These are phyloP conservation scores for Rhopilema esculentum DNA, from an alignment of 30 jellyfish, hydroid and myxozoan species.

Conservation along the genomic window DNA sequence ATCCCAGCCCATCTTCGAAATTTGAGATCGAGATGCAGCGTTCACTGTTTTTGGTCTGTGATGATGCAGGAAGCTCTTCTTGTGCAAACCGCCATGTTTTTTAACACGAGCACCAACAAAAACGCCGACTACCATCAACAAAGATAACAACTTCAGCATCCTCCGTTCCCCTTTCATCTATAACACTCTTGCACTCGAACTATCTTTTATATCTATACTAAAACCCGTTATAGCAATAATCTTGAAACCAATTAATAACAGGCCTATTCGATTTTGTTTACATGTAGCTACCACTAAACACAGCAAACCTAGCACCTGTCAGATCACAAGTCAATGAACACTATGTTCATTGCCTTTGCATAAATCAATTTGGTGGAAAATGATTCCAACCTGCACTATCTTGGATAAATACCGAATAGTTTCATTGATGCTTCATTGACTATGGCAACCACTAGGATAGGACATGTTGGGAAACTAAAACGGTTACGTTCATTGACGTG, in stretches of 20 bases:
- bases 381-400: neutral
- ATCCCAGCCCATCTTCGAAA: slow-evolving; percentile 69
- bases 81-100: neutral
- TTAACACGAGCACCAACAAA: neutral
- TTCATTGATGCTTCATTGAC: neutral
- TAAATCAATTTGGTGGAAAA: neutral
- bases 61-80: slow-evolving; percentile 21
- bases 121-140: neutral
- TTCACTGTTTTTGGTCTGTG: slow-evolving; percentile 18
- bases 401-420: neutral
- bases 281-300: neutral
- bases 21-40: slow-evolving; percentile 25
- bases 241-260: neutral
- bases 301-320: neutral
- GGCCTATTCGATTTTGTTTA: neutral
- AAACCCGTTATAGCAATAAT: neutral
- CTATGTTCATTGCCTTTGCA: slow-evolving; percentile 12
- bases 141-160: neutral
- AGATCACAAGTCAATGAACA: neutral
- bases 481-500: neutral
- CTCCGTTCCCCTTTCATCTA: neutral
- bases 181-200: neutral
- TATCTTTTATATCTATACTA: neutral
- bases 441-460: neutral
- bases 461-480: neutral